Percentiles rank a stretch among this genome's conserved stretches.
phyloP scores from a whole-genome alignment of 1,140 invertebrate species.

The Tetragnatha versicolor region DNA sequence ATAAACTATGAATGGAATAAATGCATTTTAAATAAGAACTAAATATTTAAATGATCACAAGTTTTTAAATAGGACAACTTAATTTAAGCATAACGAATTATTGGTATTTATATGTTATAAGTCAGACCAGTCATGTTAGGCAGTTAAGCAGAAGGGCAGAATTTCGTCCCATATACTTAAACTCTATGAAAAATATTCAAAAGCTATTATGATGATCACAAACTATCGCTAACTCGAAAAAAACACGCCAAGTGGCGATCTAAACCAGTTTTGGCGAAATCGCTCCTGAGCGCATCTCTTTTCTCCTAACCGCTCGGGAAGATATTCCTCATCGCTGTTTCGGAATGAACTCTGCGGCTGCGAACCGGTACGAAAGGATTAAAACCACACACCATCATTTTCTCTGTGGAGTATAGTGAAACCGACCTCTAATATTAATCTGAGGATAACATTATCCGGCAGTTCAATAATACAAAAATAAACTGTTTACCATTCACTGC shows the following conservation, averaged over 20 bases:
- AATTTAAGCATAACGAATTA: too few relatives aligned
- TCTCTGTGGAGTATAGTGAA: not conserved
- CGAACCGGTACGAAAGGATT: not conserved
- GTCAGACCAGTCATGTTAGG: not conserved
- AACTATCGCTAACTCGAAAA: not conserved
- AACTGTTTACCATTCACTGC: not conserved
- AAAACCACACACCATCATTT: not conserved
- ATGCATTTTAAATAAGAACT: too few relatives aligned
- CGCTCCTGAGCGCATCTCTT: not conserved
- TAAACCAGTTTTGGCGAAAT: conserved; percentile 49
- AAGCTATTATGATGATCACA: not conserved
- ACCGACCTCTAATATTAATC: not conserved
- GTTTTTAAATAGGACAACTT: not conserved
- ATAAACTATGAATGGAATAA: too few relatives aligned
- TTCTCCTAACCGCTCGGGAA: not conserved
- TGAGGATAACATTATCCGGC: too few relatives aligned
- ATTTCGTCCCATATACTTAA: not conserved
- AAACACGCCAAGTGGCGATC: conserved; percentile 31
- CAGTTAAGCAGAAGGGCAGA: not conserved
- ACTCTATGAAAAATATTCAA: not conserved
- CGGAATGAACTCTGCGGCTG: conserved; percentile 9
- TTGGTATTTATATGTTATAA: not conserved
- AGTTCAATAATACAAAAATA: not conserved
- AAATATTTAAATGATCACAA: not conserved
- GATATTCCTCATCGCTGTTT: not conserved